Evolutionary conservation across 2,888 invertebrate species (phyloP).

Genomic region (Rutpela maculata): DNA sequence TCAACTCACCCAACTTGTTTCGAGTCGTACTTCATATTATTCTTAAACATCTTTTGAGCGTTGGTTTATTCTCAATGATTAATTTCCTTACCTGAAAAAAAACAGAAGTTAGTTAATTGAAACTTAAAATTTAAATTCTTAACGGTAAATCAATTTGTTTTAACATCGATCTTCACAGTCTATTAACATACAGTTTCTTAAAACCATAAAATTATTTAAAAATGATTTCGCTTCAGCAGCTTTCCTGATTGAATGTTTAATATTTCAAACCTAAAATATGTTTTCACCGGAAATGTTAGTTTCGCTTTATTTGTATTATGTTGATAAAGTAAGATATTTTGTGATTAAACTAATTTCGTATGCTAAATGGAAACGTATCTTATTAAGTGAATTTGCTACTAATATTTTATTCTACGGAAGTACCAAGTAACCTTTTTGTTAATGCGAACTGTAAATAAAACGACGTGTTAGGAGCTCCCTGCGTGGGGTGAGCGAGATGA

Average conservation of each 20-base stretch:
- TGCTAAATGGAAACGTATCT: conserved; percentile 16
- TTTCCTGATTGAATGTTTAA: not conserved
- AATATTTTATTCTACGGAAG: conserved; percentile 17
- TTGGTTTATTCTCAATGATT: not conserved
- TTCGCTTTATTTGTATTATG: not conserved
- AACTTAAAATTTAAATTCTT: not conserved
- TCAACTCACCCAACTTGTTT: no score
- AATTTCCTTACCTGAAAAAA: conserved; percentile 13
- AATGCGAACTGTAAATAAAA: conserved; percentile 15
- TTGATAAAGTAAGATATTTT: conserved; percentile 7
- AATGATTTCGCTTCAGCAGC: not conserved
- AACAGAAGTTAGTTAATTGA: not conserved
- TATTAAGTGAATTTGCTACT: not conserved
- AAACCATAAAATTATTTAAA: not conserved
- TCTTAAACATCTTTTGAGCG: no score
- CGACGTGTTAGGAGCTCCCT: not conserved
- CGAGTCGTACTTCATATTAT: no score
- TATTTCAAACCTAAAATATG: not conserved
- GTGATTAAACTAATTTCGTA: not conserved
- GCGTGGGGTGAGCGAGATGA: not conserved
- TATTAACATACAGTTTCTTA: not conserved
- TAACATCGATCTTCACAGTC: not conserved
- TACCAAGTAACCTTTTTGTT: conserved; percentile 10
- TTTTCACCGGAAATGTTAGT: conserved; percentile 5
- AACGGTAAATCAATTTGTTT: not conserved